Evolutionary conservation across 2,113 vertebrate species (phyloP).

Genomic region (Melanostigma gelatinosum): DNA sequence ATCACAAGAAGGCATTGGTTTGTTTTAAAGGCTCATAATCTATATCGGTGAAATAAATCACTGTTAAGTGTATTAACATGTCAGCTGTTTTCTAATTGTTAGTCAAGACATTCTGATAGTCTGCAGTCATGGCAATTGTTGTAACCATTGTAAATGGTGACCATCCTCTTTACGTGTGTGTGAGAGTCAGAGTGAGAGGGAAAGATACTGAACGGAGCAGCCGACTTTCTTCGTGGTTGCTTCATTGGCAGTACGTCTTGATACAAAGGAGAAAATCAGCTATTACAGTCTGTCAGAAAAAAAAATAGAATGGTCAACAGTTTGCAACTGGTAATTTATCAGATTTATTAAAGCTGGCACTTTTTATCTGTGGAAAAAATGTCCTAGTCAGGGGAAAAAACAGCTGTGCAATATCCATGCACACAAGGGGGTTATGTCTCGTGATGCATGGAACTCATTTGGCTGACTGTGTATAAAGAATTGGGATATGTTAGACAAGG

Average conservation of each 20-base stretch:
- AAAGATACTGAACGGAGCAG: background rate
- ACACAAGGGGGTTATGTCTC: constrained; percentile 47
- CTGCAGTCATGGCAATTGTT: background rate
- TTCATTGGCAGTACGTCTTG: constrained; percentile 44
- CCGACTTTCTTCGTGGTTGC: background rate
- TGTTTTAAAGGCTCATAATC: background rate
- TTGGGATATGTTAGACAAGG: constrained; percentile 15
- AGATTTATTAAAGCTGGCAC: constrained; percentile 67
- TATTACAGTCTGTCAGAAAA: constrained; percentile 53
- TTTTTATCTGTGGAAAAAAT: constrained; percentile 62
- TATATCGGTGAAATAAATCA: background rate
- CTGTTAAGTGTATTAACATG: background rate
- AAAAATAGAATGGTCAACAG: constrained; percentile 65
- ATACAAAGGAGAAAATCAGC: constrained; percentile 43
- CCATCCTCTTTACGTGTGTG: background rate
- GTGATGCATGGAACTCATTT: constrained; percentile 64
- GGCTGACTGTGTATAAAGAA: constrained; percentile 59
- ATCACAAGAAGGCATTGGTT: background rate
- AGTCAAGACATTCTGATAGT: background rate
- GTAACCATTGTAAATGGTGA: background rate
- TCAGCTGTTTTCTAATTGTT: background rate
- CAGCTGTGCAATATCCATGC: constrained; percentile 66
- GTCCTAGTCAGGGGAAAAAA: constrained; percentile 60
- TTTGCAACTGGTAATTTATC: constrained; percentile 71
- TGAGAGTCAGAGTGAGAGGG: background rate